These are phyloP conservation scores for Xerus rutilus DNA, from an alignment of 2,797 vertebrate species.

Conservation along the genomic window DNA sequence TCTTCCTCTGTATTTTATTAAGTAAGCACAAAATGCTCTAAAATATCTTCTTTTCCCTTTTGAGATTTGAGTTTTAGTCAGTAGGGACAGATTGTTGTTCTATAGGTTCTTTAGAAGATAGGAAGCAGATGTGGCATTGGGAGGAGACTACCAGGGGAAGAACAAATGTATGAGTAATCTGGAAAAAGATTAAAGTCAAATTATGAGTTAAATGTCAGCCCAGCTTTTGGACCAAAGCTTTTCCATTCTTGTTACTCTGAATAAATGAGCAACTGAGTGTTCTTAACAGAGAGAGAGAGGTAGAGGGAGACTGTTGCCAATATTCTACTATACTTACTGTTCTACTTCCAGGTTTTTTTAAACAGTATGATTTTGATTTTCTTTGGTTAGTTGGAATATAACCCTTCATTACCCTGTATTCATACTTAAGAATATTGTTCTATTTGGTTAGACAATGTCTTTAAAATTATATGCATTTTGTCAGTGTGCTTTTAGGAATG, in stretches of 20 bases:
- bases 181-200: conserved; percentile 63
- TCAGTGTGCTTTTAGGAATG: conserved; percentile 54
- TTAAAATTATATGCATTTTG: conserved; percentile 40
- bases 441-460: conserved; percentile 50
- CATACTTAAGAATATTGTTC: conserved; percentile 45
- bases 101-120: neutral
- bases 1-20: conserved; percentile 42
- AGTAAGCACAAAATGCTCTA: conserved; percentile 4
- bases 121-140: conserved; percentile 57
- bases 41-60: conserved; percentile 37
- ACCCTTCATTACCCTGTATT: conserved; percentile 34
- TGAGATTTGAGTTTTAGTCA: conserved; percentile 10
- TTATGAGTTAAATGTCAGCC: conserved; percentile 54
- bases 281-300: neutral
- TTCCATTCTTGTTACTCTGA: conserved; percentile 50
- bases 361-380: conserved; percentile 50
- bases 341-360: neutral
- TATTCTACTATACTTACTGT: neutral
- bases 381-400: neutral
- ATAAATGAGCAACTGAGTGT: conserved; percentile 5
- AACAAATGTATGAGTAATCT: conserved; percentile 55
- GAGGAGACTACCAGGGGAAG: neutral
- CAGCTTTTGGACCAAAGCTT: conserved; percentile 17
- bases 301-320: neutral
- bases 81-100: neutral